Evolutionary conservation across 2,888 invertebrate genomes (phyloP).

Genomic region (Choristoneura rosaceana): DNA sequence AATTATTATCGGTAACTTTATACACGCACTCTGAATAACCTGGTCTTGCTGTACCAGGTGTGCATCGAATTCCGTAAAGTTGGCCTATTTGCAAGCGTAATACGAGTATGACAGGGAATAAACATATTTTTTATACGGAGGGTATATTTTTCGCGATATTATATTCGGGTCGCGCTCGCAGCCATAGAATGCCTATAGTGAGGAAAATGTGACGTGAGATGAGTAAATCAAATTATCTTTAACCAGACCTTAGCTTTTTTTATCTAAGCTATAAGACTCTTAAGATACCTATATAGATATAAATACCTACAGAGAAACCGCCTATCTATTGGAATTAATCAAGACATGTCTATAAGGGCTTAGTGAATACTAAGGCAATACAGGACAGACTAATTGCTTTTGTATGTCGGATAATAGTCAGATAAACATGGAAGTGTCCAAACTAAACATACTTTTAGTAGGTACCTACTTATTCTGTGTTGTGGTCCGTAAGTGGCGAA

Average conservation of each 20-base stretch:
- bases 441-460: not conserved
- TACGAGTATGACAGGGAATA: slow-evolving; percentile 24
- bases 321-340: slow-evolving; percentile 1
- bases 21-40: slow-evolving; percentile 22
- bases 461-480: not conserved
- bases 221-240: slow-evolving; percentile 33
- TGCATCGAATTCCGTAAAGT: slow-evolving; percentile 32
- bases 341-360: slow-evolving; percentile 5
- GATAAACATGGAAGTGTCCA: not conserved
- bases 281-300: not conserved
- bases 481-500: no score
- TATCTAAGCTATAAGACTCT: not conserved
- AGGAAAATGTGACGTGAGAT: slow-evolving; percentile 32
- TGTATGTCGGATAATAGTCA: not conserved
- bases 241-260: not conserved
- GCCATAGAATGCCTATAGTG: slow-evolving; percentile 24
- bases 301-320: not conserved
- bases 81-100: slow-evolving; percentile 34
- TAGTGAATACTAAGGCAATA: not conserved
- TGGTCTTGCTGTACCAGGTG: slow-evolving; percentile 38
- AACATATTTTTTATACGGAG: slow-evolving; percentile 8
- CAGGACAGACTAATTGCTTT: slow-evolving; percentile 1
- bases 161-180: slow-evolving; percentile 33
- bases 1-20: slow-evolving; percentile 37
- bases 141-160: slow-evolving; percentile 17